Evolutionary conservation across 1,140 invertebrate genomes (phyloP), one percentile per base, ranked within the genome.

Genomic region (Leptopilina clavipes): DNA sequence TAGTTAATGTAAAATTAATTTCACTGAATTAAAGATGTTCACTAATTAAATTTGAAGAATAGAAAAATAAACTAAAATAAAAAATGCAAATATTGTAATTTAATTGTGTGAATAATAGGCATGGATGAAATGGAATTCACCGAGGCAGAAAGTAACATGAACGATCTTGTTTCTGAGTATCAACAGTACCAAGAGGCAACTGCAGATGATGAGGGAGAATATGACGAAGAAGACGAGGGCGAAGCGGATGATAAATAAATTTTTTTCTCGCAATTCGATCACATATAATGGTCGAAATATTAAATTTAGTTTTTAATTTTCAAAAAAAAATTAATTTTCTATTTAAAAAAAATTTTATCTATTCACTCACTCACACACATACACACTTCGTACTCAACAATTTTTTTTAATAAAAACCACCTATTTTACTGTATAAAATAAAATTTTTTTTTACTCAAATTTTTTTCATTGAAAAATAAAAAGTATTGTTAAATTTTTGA

Each of bases 111-210:
- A 45, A 44, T 44, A 54, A 44, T n/a, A 83, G 82, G 96, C 74
- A 96, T 98, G 91, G 95, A 96, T 74, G 96, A 97, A 85, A 93
- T 94, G 93, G 93, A 94, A 84, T 94, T 94, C 84, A 96, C 93
- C 81, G 96, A 94, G 85, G 93, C 94, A 0, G 94, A 94, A 82
- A 92, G 92, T 80, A 97, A 97, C 90, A 96, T 97, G 96, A 97
- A 97, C 88, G 97, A 98, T 88, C 89, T 97, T 83, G 94, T 97
- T 19, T 95, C 95, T 3, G 95, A 95, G 85, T 98, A 97, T 89
- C 96, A 97, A 85, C 96, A 98, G 89, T 98, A 98, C 89, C 96
- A 97, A 86, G 97, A 96, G 82, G 95, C 95, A 48, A 94, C 93
- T 3, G 94, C 93, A 44, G 95, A 95, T 70, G 94, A 95, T 74